Conservation (phyloP, 2,113 vertebrate species). For the Talpa occidentalis region DNA sequence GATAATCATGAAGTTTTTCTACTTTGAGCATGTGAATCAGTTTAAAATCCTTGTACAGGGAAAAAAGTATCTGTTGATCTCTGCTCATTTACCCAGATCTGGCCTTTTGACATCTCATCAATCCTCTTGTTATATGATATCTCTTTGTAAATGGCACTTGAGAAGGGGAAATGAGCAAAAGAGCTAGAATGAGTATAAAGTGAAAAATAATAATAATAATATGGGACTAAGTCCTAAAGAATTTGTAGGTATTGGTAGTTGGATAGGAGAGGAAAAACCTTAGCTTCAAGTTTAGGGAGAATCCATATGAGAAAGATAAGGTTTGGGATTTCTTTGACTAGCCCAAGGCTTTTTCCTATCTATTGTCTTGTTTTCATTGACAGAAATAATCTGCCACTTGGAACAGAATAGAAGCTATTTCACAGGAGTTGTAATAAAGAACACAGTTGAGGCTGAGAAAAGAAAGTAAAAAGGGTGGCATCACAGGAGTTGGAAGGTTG, state of each 20-base stretch:
- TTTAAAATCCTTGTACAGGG: neutral
- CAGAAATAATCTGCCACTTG: neutral
- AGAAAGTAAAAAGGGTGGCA: neutral
- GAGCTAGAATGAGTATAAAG: neutral
- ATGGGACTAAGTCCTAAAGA: neutral
- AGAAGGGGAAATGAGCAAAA: neutral
- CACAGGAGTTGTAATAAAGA: neutral
- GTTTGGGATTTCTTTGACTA: neutral
- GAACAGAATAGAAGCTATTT: neutral
- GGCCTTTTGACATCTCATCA: slow-evolving; percentile 52
- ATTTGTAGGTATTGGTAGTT: neutral
- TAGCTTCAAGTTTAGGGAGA: neutral
- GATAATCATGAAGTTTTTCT: neutral
- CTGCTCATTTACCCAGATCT: slow-evolving; percentile 2
- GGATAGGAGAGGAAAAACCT: neutral
- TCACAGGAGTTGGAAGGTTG: neutral
- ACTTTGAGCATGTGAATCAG: neutral
- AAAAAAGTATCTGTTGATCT: neutral
- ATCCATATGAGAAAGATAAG: neutral
- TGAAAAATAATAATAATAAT: neutral
- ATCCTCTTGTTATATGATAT: slow-evolving; percentile 50
- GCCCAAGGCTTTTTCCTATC: neutral
- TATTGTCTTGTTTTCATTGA: neutral
- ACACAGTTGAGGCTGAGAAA: neutral
- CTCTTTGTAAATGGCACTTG: neutral